These are phyloP conservation scores for Cheilosia pagana DNA, from an alignment of 2,888 invertebrate species.

Conservation along the genomic window DNA sequence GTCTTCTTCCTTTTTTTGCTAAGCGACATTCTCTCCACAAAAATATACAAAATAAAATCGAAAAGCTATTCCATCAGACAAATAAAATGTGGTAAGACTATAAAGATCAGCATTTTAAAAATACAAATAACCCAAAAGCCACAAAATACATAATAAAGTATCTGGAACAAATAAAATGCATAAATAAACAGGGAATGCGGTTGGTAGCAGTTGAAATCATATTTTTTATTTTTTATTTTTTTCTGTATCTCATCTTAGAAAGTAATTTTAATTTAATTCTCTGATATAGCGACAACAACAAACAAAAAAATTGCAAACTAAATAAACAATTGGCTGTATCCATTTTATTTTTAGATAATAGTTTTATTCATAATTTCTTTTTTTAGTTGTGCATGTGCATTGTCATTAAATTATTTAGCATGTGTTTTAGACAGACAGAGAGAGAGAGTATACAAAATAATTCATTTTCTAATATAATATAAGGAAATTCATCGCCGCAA, in stretches of 20 bases:
- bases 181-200: conserved; percentile 65
- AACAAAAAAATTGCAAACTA: conserved; percentile 39
- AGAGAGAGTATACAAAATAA: background rate
- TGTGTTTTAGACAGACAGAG: conserved; percentile 15
- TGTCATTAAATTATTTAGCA: conserved; percentile 36
- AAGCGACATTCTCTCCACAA: conserved; percentile 26
- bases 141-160: conserved; percentile 64
- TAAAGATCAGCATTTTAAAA: conserved; percentile 56
- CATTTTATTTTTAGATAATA: conserved; percentile 5
- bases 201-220: conserved; percentile 65
- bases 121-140: conserved; percentile 56
- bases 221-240: conserved; percentile 10
- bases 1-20: conserved; percentile 35
- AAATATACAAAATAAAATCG: conserved; percentile 11
- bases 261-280: conserved; percentile 15
- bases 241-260: conserved; percentile 45
- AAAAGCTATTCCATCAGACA: background rate
- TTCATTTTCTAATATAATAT: conserved; percentile 24
- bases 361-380: conserved; percentile 2
- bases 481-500: conserved; percentile 24
- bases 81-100: conserved; percentile 60
- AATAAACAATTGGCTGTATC: conserved; percentile 37
- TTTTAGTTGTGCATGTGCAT: conserved; percentile 64
- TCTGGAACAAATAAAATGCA: conserved; percentile 54
- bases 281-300: conserved; percentile 5